Evolutionary conservation across 2,797 vertebrate species (phyloP).

Genomic region (Bufotes viridis): DNA sequence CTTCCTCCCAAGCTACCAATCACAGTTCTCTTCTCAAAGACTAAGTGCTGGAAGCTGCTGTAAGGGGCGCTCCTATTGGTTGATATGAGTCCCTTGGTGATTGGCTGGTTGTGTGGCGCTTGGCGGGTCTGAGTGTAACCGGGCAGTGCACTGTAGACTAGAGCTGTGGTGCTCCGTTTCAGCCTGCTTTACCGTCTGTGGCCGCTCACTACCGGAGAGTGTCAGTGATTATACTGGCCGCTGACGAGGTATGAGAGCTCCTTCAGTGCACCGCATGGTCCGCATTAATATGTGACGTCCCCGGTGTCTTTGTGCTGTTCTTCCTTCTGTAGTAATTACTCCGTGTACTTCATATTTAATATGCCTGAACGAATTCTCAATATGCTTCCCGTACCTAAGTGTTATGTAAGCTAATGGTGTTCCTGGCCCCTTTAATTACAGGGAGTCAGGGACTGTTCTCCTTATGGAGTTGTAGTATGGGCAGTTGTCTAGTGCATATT

Average conservation of each 20-base stretch:
- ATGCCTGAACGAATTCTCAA: too few relatives aligned
- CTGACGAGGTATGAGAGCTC: background rate
- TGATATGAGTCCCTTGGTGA: background rate
- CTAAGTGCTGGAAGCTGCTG: background rate
- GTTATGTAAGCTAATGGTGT: too few relatives aligned
- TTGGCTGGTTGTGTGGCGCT: background rate
- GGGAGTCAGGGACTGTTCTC: too few relatives aligned
- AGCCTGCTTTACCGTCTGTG: too few relatives aligned
- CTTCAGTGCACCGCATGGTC: background rate
- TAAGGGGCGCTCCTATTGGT: constrained; percentile 2
- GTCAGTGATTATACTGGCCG: background rate
- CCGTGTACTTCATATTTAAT: too few relatives aligned
- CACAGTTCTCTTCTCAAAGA: background rate
- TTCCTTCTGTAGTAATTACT: too few relatives aligned
- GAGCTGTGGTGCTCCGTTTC: background rate
- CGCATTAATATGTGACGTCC: too few relatives aligned
- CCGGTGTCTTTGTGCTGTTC: background rate
- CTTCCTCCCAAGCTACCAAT: background rate
- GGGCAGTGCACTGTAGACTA: background rate
- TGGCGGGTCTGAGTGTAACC: constrained; percentile 14
- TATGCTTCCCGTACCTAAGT: too few relatives aligned
- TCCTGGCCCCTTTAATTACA: too few relatives aligned
- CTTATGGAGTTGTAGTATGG: too few relatives aligned
- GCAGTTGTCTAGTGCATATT: too few relatives aligned
- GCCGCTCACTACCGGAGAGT: background rate